A percentile compares a stretch with the other conserved stretches of the same genome.
phyloP scores from a whole-genome alignment of 2,888 invertebrate species.

The Metalampra italica region DNA sequence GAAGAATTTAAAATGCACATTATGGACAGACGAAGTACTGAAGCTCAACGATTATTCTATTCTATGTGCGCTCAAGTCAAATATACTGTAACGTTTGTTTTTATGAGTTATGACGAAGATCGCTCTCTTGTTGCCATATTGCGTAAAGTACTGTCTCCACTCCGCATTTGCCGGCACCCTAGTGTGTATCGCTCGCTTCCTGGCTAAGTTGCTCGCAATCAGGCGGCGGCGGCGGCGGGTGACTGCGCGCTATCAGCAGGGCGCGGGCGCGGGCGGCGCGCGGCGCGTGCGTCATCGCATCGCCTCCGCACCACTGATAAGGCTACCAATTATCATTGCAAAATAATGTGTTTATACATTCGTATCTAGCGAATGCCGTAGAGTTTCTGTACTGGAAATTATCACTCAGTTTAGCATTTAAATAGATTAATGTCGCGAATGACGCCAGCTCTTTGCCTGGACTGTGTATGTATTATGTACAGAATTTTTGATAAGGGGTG shows the following conservation, averaged over 20 bases:
- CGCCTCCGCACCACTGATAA: slow-evolving; percentile 71
- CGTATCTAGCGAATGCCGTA: slow-evolving; percentile 47
- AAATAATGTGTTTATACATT: slow-evolving; percentile 69
- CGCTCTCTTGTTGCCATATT: too few relatives aligned
- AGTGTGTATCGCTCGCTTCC: slow-evolving; percentile 48
- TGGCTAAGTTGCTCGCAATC: slow-evolving; percentile 45
- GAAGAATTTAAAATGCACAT: too few relatives aligned
- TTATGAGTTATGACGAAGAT: too few relatives aligned
- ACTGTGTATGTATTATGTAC: slow-evolving; percentile 29
- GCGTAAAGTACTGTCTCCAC: too few relatives aligned
- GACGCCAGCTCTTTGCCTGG: slow-evolving; percentile 41
- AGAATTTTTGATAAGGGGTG: slow-evolving; percentile 67
- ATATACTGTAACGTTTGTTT: too few relatives aligned
- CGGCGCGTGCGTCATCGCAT: slow-evolving; percentile 31
- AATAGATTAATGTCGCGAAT: slow-evolving; percentile 43
- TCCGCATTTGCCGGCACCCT: slow-evolving; percentile 3
- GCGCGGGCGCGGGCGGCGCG: slow-evolving; percentile 76
- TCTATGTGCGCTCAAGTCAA: too few relatives aligned
- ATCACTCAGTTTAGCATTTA: slow-evolving; percentile 42
- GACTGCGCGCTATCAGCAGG: slow-evolving; percentile 42
- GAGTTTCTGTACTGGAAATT: slow-evolving; percentile 54
- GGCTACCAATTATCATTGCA: slow-evolving; percentile 73
- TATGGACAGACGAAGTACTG: too few relatives aligned
- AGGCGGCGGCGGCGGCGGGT: slow-evolving; percentile 37
- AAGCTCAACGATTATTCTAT: too few relatives aligned